Base-by-base conservation (phyloP, 2,797 vertebrate genomes). In the Hippoglossus hippoglossus region DNA sequence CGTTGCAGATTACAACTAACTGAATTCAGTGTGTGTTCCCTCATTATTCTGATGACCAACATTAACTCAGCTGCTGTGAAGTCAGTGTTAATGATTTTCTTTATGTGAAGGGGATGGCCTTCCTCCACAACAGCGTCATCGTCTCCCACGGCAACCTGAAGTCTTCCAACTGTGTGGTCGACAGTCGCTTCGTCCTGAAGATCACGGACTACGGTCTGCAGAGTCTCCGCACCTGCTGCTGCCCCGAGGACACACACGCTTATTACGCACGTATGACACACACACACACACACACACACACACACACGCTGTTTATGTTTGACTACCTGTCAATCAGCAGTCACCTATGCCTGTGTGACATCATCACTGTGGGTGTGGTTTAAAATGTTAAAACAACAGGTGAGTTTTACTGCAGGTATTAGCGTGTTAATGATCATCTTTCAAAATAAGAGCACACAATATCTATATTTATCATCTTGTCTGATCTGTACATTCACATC, bases 131-230 rank as follows among this genome's bases (percentile, higher is more conserved):
- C 36, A 96, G 96, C 0, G 94, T 94, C 58, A 96, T 98, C 24
- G 26, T 92, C 36, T 97, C 95, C 70, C 97, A 98, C 0, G 97
- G 97, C 26, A 96, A 96, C 90, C 95, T 98, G 74, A 98, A 97
- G 86, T 98, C 97, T 0, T 97, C 96, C 74, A 98, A 98, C 94
- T 98, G 97, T 0, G 95, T 98, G 84, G 97, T 98, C 58, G 97
- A 98, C 63, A 95, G 96, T 12, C 96, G 97, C 73, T 98, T 98
- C 1, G 97, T 98, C 31, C 93, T 98, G 49, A 98, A 98, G 93
- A 95, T 98, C 92, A 97, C 96, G 0, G 96, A 98, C 88, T 97
- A 97, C 0, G 97, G 97, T 1, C 88, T 98, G 65, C 93, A 94
- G 87, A 96, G 94, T 77, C 96, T 98, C 77, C 89, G 94, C 22